phyloP scores from a whole-genome alignment of 2,797 vertebrate species.

The Graptemys geographica region DNA sequence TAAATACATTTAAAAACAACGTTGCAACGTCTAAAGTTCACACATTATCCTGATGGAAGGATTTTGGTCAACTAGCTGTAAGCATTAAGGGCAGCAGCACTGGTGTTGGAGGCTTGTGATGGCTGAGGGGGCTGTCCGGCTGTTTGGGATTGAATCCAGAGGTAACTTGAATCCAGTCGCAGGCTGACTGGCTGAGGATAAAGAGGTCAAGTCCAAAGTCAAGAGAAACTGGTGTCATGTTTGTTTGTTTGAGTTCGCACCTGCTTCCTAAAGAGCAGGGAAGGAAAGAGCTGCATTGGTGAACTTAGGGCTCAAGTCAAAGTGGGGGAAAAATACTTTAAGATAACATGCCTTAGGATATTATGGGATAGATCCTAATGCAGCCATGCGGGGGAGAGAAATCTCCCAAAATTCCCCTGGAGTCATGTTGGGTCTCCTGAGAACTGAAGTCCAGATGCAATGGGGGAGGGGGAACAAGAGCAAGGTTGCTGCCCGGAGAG shows the following conservation, averaged over 20 bases:
- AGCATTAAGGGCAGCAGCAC: background rate
- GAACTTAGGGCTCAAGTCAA: background rate
- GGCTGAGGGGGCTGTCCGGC: background rate
- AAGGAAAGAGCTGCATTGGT: background rate
- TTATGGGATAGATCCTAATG: background rate
- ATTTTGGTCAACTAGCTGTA: background rate
- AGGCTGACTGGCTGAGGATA: background rate
- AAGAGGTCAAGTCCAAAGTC: background rate
- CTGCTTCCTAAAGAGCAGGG: background rate
- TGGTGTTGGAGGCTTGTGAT: background rate
- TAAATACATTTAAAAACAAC: accelerated
- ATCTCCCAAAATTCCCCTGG: background rate
- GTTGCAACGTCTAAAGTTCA: background rate
- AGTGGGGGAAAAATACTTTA: background rate
- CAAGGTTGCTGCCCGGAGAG: background rate
- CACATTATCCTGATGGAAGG: background rate
- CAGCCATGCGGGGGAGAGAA: background rate
- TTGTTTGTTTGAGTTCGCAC: background rate
- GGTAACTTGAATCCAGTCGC: background rate
- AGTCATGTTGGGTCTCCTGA: background rate
- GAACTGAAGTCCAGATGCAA: background rate
- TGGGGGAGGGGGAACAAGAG: background rate
- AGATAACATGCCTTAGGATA: background rate
- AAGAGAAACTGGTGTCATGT: background rate
- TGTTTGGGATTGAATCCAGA: background rate